Base-by-base conservation (phyloP, 2,113 vertebrate genomes). In the Herpetotheres cachinnans region DNA sequence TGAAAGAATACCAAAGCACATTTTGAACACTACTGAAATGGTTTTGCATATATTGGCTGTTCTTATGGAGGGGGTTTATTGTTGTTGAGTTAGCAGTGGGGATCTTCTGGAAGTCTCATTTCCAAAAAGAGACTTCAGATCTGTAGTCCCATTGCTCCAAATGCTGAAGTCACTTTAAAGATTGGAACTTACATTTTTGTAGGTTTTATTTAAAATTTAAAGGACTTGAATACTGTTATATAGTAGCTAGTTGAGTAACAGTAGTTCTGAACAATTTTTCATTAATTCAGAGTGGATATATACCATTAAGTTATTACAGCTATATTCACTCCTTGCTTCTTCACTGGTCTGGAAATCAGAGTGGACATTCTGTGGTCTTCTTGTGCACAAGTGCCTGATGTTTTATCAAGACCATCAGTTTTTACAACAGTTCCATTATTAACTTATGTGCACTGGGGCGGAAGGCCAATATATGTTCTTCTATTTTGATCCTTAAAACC, bases 401-500 rank as follows among this genome's bases (percentile, higher is more conserved):
- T 50, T 0, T 0, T 25, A 65, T 19, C 38, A 67, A 59, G 50
- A 36, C 50, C 81, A 67, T 14, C 42, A 63, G 12, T 7, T 86
- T 90, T 77, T 44, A 13, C 10, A 92, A 55, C 69, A 93, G 49
- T 66, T 89, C 59, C 78, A 44, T 76, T 82, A 93, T 72, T 95
- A 95, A 89, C 78, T 21, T 52, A 30, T 1, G 19, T 92, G 77
- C 86, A 49, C 90, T 80, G 63, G 74, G 82, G 96, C 71, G 95
- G 38, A 85, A 82, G 47, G 82, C 76, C 72, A 79, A 61, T 27
- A 52, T n/a, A 65, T 32, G 19, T 74, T 63, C 65, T 78, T 94
- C 77, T 88, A 50, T 83, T 96, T 70, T 88, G 79, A 92, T 95
- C 84, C 16, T 89, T 81, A 90, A 89, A 95, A 90, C 90, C 78